phyloP scores from a whole-genome alignment of 2,888 invertebrate genomes.

The Ceramica pisi region DNA sequence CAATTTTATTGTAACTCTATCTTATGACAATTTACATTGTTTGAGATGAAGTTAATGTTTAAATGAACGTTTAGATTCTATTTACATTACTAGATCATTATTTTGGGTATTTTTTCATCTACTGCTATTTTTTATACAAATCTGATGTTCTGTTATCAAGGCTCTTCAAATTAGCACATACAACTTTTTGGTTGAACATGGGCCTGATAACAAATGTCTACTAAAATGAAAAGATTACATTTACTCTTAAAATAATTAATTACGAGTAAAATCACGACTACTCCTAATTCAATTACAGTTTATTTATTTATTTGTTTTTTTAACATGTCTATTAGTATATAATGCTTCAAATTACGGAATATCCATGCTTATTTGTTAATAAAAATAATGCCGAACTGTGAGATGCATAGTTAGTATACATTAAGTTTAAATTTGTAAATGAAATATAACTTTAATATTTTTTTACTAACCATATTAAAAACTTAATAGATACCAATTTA shows the following conservation, averaged over 20 bases:
- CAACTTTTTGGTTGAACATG: constrained; percentile 27
- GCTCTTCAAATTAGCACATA: constrained; percentile 27
- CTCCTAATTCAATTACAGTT: not conserved
- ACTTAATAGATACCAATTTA: constrained; percentile 74
- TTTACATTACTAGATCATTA: constrained; percentile 45
- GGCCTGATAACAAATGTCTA: constrained; percentile 10
- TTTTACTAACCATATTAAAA: constrained; percentile 26
- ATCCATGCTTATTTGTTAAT: constrained; percentile 66
- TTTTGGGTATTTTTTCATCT: not conserved
- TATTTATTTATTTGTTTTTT: constrained; percentile 13
- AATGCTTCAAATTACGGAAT: constrained; percentile 49
- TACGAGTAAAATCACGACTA: constrained; percentile 21
- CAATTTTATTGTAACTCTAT: constrained; percentile 54
- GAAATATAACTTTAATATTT: not conserved
- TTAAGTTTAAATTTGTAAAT: constrained; percentile 65
- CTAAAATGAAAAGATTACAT: constrained; percentile 1
- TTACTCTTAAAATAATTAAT: not conserved
- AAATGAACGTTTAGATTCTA: constrained; percentile 33
- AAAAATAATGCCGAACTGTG: constrained; percentile 51
- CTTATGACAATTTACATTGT: constrained; percentile 49
- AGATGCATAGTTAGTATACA: constrained; percentile 68
- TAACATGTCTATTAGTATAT: constrained; percentile 51
- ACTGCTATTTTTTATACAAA: constrained; percentile 13
- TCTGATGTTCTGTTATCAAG: constrained; percentile 3
- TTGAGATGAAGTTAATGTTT: constrained; percentile 27